These are phyloP conservation scores for Clarias macrocephalus DNA, from an alignment of 2,113 vertebrate species.

Conservation along the genomic window DNA sequence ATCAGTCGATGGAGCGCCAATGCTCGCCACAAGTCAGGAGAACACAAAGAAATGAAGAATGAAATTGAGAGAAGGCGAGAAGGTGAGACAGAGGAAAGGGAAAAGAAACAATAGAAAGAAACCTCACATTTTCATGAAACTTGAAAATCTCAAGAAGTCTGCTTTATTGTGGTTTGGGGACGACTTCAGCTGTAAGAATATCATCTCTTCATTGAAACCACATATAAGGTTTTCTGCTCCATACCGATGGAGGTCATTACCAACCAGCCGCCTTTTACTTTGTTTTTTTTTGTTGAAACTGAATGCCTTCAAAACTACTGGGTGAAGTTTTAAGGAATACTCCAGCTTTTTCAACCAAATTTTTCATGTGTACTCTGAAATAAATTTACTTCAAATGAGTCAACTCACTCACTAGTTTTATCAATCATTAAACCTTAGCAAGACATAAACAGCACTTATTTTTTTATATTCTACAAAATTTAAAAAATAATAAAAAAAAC, in stretches of 20 bases:
- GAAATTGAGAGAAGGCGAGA: not conserved
- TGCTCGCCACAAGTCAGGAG: not conserved
- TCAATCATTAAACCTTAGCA: not conserved
- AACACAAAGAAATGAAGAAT: conserved; percentile 3
- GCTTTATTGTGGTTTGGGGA: conserved; percentile 36
- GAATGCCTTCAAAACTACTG: not conserved
- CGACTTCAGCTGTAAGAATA: not conserved
- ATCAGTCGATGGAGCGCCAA: conserved; percentile 39
- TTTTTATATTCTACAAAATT: not conserved
- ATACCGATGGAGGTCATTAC: not conserved
- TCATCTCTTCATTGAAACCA: not conserved
- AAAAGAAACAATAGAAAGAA: conserved; percentile 46
- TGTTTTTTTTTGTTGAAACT: not conserved
- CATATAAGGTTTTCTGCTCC: not conserved
- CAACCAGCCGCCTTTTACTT: not conserved
- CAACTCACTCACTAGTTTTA: not conserved
- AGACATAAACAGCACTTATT: not conserved
- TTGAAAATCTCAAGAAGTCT: conserved; percentile 2
- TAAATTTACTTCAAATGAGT: not conserved
- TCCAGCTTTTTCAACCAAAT: not conserved
- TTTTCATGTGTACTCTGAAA: not conserved
- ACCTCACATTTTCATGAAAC: conserved; percentile 4
- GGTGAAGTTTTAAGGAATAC: not conserved
- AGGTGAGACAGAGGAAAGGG: not conserved
- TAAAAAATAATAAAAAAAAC: no score